Evolutionary conservation across 2,113 vertebrate genomes (phyloP).

Genomic region (Nyctereutes procyonoides): DNA sequence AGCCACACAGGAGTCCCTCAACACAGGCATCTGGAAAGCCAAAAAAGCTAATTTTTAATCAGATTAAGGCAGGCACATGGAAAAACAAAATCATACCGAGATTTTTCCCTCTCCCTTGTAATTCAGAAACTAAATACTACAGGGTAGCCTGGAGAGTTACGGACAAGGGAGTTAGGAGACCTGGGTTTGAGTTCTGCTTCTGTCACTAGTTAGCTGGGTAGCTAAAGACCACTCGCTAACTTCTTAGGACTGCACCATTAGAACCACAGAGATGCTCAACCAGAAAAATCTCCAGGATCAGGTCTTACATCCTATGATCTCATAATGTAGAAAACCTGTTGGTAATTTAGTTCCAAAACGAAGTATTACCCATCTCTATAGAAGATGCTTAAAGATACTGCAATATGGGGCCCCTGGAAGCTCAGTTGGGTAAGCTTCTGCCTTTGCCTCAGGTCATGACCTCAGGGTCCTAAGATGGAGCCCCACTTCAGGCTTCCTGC

Average conservation of each 20-base stretch:
- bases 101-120: background rate
- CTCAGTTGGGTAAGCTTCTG: too few species aligned
- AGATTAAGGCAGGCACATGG: background rate
- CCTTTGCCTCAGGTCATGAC: too few species aligned
- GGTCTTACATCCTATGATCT: background rate
- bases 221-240: background rate
- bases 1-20: too few species aligned
- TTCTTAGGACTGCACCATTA: background rate
- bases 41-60: background rate
- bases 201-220: background rate
- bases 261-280: background rate
- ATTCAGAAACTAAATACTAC: background rate
- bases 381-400: background rate
- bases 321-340: constrained; percentile 14
- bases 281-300: background rate
- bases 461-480: too few species aligned
- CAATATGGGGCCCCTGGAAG: background rate
- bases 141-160: background rate
- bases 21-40: background rate
- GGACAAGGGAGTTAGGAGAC: background rate
- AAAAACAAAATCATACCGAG: background rate
- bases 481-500: too few species aligned
- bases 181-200: background rate
- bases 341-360: background rate
- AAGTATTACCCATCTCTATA: constrained; percentile 3